phyloP scores from a whole-genome alignment of 2,797 vertebrate species.

The Molossus alvarezi region DNA sequence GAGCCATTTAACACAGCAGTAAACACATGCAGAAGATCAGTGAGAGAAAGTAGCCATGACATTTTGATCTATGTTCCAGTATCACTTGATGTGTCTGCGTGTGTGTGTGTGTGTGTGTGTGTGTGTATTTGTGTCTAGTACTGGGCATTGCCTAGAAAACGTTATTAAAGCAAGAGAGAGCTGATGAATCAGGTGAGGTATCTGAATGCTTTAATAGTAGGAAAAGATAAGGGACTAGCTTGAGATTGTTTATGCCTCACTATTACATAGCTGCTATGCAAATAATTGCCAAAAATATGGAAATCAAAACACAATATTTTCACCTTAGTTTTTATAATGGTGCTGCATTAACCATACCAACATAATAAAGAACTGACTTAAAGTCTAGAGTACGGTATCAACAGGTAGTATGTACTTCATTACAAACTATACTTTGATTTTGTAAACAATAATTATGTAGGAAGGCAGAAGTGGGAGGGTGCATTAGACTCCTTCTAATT shows the following conservation, averaged over 20 bases:
- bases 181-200: background rate
- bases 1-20: background rate
- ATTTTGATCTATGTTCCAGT: background rate
- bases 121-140: background rate
- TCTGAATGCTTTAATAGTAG: background rate
- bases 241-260: background rate
- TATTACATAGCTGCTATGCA: background rate
- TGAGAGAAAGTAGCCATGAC: background rate
- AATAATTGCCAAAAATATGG: background rate
- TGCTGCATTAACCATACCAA: background rate
- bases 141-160: background rate
- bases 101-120: too few relatives aligned
- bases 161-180: constrained; percentile 7
- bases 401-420: background rate
- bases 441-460: background rate
- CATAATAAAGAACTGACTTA: background rate
- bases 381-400: background rate
- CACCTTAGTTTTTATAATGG: constrained; percentile 18
- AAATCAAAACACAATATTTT: constrained; percentile 6
- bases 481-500: background rate
- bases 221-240: background rate
- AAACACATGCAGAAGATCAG: background rate
- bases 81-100: background rate
- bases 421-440: background rate
- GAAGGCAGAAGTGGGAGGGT: background rate